These are phyloP conservation scores for Columba guinea DNA, from an alignment of 2,797 vertebrate genomes.

Conservation along the genomic window DNA sequence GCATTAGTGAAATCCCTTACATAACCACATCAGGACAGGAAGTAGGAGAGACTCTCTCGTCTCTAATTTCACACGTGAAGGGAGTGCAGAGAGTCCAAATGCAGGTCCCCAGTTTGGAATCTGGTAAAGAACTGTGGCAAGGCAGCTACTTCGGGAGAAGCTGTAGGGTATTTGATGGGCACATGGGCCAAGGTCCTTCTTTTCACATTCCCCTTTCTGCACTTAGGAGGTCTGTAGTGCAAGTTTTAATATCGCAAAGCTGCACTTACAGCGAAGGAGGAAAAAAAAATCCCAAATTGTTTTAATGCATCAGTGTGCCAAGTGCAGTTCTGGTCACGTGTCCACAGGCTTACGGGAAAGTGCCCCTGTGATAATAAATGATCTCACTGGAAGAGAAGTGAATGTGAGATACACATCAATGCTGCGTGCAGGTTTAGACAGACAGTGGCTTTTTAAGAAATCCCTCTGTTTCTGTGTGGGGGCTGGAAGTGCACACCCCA, in stretches of 20 bases:
- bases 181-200: background rate
- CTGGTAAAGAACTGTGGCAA: background rate
- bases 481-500: constrained; percentile 62
- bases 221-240: background rate
- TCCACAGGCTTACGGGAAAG: constrained; percentile 22
- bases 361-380: constrained; percentile 46
- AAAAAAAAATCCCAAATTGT: background rate
- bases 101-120: background rate
- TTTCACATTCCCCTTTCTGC: background rate
- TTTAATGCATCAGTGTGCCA: constrained; percentile 24
- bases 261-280: background rate
- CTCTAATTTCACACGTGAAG: constrained; percentile 4
- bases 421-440: constrained; percentile 53
- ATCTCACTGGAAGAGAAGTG: constrained; percentile 44
- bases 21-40: background rate
- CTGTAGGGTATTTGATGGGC: background rate
- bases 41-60: background rate
- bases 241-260: background rate
- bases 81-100: background rate
- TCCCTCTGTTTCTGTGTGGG: constrained; percentile 58
- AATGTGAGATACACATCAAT: constrained; percentile 41
- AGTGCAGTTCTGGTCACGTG: constrained; percentile 41
- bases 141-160: background rate
- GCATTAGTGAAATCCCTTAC: constrained; percentile 29
- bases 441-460: constrained; percentile 67